Evolutionary conservation across 2,797 vertebrate species (phyloP).

Genomic region (Agapornis canus): DNA sequence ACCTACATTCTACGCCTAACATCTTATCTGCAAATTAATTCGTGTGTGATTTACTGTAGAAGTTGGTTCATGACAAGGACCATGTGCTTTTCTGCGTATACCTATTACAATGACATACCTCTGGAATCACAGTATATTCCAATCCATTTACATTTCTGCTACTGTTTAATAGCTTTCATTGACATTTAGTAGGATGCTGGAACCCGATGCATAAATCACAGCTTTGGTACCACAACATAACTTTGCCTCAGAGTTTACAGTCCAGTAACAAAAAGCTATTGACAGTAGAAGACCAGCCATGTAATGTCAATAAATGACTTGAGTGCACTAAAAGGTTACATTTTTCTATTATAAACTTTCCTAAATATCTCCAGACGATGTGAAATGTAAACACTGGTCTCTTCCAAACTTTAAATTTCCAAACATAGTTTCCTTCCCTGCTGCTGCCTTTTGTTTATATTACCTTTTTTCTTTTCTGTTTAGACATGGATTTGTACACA

Average conservation of each 20-base stretch:
- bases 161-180: not conserved
- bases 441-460: not conserved
- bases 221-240: not conserved
- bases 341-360: not conserved
- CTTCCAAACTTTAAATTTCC: not conserved
- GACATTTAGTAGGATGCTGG: not conserved
- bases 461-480: not conserved
- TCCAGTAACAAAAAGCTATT: not conserved
- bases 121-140: not conserved
- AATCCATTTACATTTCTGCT: not conserved
- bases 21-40: not conserved
- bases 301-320: not conserved
- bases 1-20: not conserved
- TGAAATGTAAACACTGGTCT: not conserved
- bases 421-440: not conserved
- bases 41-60: rapidly evolving
- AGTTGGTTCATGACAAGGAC: not conserved
- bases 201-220: not conserved
- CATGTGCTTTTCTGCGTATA: not conserved
- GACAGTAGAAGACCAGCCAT: rapidly evolving
- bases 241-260: not conserved
- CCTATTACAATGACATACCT: not conserved
- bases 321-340: not conserved
- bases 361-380: not conserved
- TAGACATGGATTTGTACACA: not conserved